Conservation (phyloP, 2,797 vertebrate species). For the Sebastes taczanowskii region DNA sequence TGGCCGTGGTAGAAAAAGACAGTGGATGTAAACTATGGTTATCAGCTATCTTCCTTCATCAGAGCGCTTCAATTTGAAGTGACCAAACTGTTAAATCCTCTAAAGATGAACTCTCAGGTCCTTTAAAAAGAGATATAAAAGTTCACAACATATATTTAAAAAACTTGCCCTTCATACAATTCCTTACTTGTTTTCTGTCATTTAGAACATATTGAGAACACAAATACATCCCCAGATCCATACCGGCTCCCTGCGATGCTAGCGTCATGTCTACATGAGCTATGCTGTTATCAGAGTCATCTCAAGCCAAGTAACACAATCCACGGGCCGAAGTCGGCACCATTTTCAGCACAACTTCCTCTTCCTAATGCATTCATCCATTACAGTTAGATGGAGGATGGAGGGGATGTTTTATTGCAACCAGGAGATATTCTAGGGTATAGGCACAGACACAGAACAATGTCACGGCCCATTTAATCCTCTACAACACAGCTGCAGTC, state of each 20-base stretch:
- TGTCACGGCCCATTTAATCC: constrained; percentile 23
- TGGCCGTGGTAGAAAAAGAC: not conserved
- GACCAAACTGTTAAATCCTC: not conserved
- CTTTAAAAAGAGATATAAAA: not conserved
- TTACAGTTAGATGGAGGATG: constrained; percentile 9
- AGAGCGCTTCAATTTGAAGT: not conserved
- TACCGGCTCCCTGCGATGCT: no score
- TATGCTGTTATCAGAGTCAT: not conserved
- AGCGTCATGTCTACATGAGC: not conserved
- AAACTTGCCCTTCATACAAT: no score
- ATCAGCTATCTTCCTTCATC: not conserved
- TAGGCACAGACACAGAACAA: constrained; percentile 23
- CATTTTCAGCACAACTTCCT: not conserved
- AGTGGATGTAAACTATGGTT: not conserved
- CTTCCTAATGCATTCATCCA: constrained; percentile 41
- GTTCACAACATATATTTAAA: not conserved
- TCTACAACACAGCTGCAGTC: not conserved
- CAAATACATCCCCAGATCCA: no score
- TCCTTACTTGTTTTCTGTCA: no score
- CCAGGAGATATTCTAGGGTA: constrained; percentile 37
- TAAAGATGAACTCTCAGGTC: not conserved
- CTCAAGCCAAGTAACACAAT: not conserved
- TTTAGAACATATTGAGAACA: no score
- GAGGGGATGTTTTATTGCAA: constrained; percentile 17
- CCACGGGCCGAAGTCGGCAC: not conserved